Evolutionary conservation across 2,888 invertebrate genomes (phyloP), one percentile per base, ranked within the genome.

Genomic region (Aphodius granarius): DNA sequence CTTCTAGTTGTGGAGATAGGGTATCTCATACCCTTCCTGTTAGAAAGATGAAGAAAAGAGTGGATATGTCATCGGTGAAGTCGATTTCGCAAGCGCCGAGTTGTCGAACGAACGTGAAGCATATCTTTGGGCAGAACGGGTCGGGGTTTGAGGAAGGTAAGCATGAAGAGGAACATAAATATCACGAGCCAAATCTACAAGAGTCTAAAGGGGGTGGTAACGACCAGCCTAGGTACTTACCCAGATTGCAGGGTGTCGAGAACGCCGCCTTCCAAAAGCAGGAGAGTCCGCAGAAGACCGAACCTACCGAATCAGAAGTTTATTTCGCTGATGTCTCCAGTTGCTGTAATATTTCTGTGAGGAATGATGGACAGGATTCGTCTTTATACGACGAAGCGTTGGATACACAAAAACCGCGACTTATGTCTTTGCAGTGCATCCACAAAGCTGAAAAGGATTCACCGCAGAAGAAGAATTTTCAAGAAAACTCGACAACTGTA

Each of bases 301-400:
- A 92, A 82, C 91, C 92, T 21, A 91, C 94, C 0, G 95, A 95
- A 83, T 94, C 94, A 0, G 95, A 95, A 84, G 92, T 95, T 0
- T 95, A 95, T 84, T 95, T 95, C 82, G 95, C 95, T 0, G 95
- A 95, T 81, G 95, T 95, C 0, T 95, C 95, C 21, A 94, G 94
- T 76, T 95, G 95, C 82, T 95, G 95, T 82, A 94, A 94, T 82
- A 92, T 93, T 71, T 93, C 93, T 3, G 90, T 93, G 0, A 82
- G 87, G 76, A 88, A 89, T 80, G 88, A 89, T 77, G 90, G 90
- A 0, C 89, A 89, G 5, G 90, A 90, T 80, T 90, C 90, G 13
- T 89, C 90, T 21, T 86, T 90, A 63, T 91, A 91, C 79, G 91
- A 91, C 79, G 88, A 91, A 81, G 90, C 90, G 13, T 81, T 89